Conservation (phyloP, 2,113 vertebrate species). For the Bos javanicus region DNA sequence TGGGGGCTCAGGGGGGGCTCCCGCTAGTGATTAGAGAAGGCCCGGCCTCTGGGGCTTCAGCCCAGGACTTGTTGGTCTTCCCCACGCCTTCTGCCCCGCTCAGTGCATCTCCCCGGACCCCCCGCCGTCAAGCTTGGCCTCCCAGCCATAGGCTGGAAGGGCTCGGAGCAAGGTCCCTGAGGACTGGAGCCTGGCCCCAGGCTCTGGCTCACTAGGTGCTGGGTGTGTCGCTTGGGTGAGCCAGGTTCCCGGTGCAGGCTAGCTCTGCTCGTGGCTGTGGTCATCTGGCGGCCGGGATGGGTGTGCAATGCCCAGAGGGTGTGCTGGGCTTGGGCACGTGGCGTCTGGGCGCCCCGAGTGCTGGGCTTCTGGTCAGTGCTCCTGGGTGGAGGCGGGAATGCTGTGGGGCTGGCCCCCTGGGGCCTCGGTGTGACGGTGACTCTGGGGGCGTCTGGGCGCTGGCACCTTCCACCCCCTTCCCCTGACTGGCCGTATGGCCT, state of each 20-base stretch:
- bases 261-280: neutral
- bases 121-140: neutral
- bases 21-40: neutral
- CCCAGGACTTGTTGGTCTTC: fast-evolving
- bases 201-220: fast-evolving
- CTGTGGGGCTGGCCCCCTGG: neutral
- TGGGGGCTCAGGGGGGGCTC: too few relatives aligned
- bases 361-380: neutral
- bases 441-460: fast-evolving
- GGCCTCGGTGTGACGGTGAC: fast-evolving
- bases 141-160: fast-evolving
- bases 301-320: neutral
- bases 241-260: neutral
- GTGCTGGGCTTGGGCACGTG: neutral
- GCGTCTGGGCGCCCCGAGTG: neutral
- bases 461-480: neutral
- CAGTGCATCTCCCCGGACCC: fast-evolving
- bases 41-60: neutral
- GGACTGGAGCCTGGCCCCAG: neutral
- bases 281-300: fast-evolving
- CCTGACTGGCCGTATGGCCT: neutral
- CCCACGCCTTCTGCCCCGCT: fast-evolving
- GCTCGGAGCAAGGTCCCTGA: neutral
- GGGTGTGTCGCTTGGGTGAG: too few relatives aligned
- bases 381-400: fast-evolving